Evolutionary conservation across 2,113 vertebrate species (phyloP).

Genomic region (Marmota flaviventris): DNA sequence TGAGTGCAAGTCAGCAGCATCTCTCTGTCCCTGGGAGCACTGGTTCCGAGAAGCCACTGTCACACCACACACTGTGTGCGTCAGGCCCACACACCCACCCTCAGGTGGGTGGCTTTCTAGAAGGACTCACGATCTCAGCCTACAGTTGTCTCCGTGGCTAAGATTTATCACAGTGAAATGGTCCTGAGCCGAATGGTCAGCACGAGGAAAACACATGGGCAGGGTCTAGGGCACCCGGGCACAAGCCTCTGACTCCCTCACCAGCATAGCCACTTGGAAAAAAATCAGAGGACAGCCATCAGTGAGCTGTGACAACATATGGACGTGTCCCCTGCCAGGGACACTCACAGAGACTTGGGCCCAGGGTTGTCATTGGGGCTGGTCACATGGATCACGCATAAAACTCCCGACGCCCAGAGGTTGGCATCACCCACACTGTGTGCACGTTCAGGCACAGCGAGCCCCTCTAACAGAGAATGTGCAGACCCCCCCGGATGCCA

Average conservation of each 20-base stretch:
- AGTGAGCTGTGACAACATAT: accelerated
- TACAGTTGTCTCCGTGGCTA: not conserved
- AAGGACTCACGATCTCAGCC: not conserved
- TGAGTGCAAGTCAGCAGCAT: accelerated
- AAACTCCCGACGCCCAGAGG: not conserved
- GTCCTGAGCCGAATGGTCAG: not conserved
- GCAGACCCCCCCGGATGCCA: too few relatives aligned
- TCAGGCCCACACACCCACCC: not conserved
- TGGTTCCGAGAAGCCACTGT: not conserved
- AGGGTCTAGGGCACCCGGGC: accelerated
- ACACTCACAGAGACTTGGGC: not conserved
- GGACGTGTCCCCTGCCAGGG: not conserved
- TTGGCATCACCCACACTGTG: not conserved
- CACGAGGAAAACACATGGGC: not conserved
- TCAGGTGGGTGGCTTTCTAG: not conserved
- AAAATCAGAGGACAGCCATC: not conserved
- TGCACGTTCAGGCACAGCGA: not conserved
- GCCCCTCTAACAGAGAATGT: not conserved
- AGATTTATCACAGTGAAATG: not conserved
- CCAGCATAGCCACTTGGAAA: too few relatives aligned
- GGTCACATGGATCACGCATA: accelerated
- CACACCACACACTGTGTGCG: accelerated
- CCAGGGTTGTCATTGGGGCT: not conserved
- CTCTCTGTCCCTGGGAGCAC: not conserved
- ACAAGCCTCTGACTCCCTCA: not conserved